Evolutionary conservation across 2,888 invertebrate species (phyloP).

Genomic region (Caenorhabditis becei): DNA sequence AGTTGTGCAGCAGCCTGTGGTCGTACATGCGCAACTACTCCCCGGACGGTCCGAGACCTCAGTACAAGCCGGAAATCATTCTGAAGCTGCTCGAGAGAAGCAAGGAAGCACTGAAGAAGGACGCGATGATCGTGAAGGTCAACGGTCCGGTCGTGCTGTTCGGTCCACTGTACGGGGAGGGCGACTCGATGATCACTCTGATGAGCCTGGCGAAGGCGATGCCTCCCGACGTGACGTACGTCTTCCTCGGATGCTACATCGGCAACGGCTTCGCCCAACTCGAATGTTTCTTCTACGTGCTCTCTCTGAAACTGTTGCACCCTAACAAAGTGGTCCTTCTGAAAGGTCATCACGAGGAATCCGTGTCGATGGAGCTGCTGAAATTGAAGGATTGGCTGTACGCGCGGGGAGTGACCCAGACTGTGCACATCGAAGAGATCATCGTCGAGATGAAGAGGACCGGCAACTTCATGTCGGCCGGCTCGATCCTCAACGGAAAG

Average conservation of each 20-base stretch:
- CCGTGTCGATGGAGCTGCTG: constrained; percentile 63
- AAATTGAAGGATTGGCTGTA: constrained; percentile 49
- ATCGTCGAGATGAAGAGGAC: constrained; percentile 45
- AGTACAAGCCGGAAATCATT: constrained; percentile 30
- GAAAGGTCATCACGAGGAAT: constrained; percentile 70
- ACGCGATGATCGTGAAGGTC: constrained; percentile 44
- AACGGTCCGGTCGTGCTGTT: constrained; percentile 58
- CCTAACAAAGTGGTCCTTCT: constrained; percentile 67
- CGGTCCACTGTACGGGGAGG: constrained; percentile 72
- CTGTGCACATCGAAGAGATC: constrained; percentile 25
- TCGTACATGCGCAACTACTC: constrained; percentile 27
- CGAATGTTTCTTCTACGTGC: constrained; percentile 67
- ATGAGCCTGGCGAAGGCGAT: constrained; percentile 54
- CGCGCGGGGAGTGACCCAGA: constrained; percentile 18
- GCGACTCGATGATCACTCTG: constrained; percentile 67
- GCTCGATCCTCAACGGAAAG: constrained; percentile 40
- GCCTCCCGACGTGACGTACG: constrained; percentile 60
- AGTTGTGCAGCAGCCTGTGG: constrained; percentile 42
- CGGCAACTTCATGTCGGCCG: constrained; percentile 44
- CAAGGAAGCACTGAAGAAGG: constrained; percentile 27
- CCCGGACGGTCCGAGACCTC: constrained; percentile 35
- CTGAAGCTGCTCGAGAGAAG: constrained; percentile 29
- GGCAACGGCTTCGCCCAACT: constrained; percentile 71
- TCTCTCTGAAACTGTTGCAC: constrained; percentile 66
- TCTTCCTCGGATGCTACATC: constrained; percentile 71